Evolutionary conservation across 2,888 invertebrate species (phyloP), one percentile per base, ranked within the genome.

Genomic region (Amphiduros pacificus): DNA sequence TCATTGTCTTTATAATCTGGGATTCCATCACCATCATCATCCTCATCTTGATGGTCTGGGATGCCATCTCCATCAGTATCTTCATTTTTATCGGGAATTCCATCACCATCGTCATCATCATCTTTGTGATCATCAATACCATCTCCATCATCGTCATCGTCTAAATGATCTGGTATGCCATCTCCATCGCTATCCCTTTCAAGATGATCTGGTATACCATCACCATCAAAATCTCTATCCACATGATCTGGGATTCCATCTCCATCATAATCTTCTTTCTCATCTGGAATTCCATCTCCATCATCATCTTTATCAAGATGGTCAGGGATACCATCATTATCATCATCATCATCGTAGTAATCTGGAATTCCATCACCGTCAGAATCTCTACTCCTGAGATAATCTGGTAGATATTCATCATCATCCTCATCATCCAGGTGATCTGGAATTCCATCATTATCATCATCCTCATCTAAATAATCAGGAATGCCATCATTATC

Each of bases 21-120:
- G 29, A 63, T 63, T 22, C 63, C 63, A 50, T 63, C 74, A 48
- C 54, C 61, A 61, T 74, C 62, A 44, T 41, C n/a, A 36, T 53
- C 58, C 14, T 60, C 55, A 41, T 48, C 31, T 58, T 52, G 17
- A 52, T 52, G 59, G 52, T 78, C 78, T 6, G 79, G 79, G 31
- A 78, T 76, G 20, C 77, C 77, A 68, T 77, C 77, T 62, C 75
- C 75, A 55, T 70, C 69, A 67, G 74, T 73, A 63, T 74, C 75
- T 49, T 75, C 73, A 27, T 72, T 68, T 2, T 65, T 31, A 60
- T 73, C 72, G n/a, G 69, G 67, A n/a, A 72, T 70, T 50, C 74
- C 64, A 60, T 67, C 62, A 24, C 51, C 64, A 64, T 66, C 64
- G 36, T 36, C 56, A 27, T 73, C 73, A 57, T 75, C 73, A 36